Evolutionary conservation across 1,140 invertebrate species (phyloP), one percentile per base, ranked within the genome.

Genomic region (Melanaphis sacchari): DNA sequence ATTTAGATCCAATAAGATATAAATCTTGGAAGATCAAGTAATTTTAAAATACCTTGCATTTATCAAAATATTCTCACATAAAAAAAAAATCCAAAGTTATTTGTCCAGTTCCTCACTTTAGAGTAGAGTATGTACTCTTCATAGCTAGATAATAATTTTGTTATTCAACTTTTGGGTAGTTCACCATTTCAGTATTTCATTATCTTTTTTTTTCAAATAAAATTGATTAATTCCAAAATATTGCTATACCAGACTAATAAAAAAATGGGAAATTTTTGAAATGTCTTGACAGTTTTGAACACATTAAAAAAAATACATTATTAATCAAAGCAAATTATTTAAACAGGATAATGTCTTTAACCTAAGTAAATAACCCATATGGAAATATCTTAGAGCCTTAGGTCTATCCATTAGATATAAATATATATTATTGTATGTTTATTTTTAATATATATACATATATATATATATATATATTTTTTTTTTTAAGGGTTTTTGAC

Each of bases 401-500:
- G 46, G 76, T 84, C 66, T 93, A 92, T 66, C 76, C 91, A 93
- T 93, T 85, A 85, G 43, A 81, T 92, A 82, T 89, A 89, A 89
- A 89, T 89, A 89, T 89, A 54, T 89, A 89, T 89, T 89, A 89
- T 46, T 41, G 81, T 46, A 81, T 81, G 40, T 91, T 43, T 81
- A 81, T 91, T 82, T 52, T 82, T 84, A 36, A 84, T 81, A 40
- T 92, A 36, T 49, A 82, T 46, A 41, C n/a, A n/a, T n/a, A n/a
- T n/a, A n/a, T n/a, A 40, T 92, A 36, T 49, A 82, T 46, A 41
- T 40, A 76, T 91, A 46, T 81, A 76, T 82, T 26, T 92, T 93
- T 84, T 93, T 91, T 91, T 93, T 93, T 84, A 26, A 36, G 43
- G 66, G 87, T 94, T 97, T 97, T 90, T 82, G 41, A 46, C 59